These are phyloP conservation scores for Spodoptera frugiperda DNA, from an alignment of 1,140 invertebrate species.

Conservation along the genomic window DNA sequence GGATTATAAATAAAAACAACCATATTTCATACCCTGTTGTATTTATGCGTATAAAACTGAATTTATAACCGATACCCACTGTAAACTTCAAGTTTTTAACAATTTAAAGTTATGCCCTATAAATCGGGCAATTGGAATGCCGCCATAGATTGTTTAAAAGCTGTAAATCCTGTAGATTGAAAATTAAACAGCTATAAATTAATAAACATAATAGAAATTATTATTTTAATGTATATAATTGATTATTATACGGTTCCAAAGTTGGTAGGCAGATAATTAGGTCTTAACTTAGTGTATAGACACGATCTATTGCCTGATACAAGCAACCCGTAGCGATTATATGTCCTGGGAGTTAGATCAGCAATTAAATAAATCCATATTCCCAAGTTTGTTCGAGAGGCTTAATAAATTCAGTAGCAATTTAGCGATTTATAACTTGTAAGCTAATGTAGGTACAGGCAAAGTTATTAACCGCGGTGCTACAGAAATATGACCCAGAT, in stretches of 20 bases:
- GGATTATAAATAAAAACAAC: conserved; percentile 40
- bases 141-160: neutral
- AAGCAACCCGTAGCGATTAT: neutral
- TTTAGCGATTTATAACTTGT: conserved; percentile 33
- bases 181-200: too few species aligned
- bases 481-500: conserved; percentile 30
- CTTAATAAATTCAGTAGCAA: conserved; percentile 37
- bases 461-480: conserved; percentile 19
- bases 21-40: conserved; percentile 30
- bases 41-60: conserved; percentile 27
- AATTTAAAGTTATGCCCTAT: conserved; percentile 29
- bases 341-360: conserved; percentile 10
- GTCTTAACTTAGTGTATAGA: neutral
- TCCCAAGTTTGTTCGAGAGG: neutral
- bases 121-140: conserved; percentile 10
- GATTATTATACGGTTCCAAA: neutral
- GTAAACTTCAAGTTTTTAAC: conserved; percentile 20
- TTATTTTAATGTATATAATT: conserved; percentile 1
- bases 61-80: conserved; percentile 41
- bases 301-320: conserved; percentile 1
- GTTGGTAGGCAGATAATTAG: neutral
- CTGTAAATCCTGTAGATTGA: neutral
- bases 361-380: conserved; percentile 36
- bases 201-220: neutral
- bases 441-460: conserved; percentile 15